A percentile compares a stretch with the other conserved stretches of the same genome.
Evolutionary conservation across 1,140 invertebrate species (phyloP).

Genomic region (Frieseomelitta varia): DNA sequence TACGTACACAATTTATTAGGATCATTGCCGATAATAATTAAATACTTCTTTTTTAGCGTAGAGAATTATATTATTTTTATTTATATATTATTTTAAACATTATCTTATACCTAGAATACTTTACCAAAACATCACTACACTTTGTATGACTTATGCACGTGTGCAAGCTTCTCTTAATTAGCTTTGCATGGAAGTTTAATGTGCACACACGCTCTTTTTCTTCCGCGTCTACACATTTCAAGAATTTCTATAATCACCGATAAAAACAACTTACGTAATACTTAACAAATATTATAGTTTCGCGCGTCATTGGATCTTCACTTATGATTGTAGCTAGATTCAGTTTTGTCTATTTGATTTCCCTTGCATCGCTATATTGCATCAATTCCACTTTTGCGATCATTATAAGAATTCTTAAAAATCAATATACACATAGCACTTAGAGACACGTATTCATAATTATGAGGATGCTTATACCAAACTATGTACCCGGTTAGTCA

Average conservation of each 20-base stretch:
- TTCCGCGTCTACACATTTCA: background rate
- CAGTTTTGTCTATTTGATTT: slow-evolving; percentile 24
- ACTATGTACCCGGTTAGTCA: slow-evolving; percentile 22
- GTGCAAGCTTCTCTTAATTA: slow-evolving; percentile 23
- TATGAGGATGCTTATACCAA: slow-evolving; percentile 31
- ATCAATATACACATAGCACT: slow-evolving; percentile 32
- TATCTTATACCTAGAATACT: slow-evolving; percentile 46
- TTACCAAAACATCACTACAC: slow-evolving; percentile 50
- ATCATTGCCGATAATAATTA: slow-evolving; percentile 52
- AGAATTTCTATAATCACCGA: slow-evolving; percentile 57
- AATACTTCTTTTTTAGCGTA: slow-evolving; percentile 40
- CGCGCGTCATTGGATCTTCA: slow-evolving; percentile 35
- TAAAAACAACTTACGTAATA: slow-evolving; percentile 71
- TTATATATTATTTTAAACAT: slow-evolving; percentile 36
- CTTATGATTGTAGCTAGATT: slow-evolving; percentile 34
- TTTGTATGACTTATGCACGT: slow-evolving; percentile 37
- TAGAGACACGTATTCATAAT: background rate
- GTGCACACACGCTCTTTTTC: background rate
- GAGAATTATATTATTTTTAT: slow-evolving; percentile 46
- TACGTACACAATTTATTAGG: slow-evolving; percentile 50
- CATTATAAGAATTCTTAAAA: slow-evolving; percentile 50
- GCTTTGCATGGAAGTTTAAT: slow-evolving; percentile 50
- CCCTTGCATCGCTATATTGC: slow-evolving; percentile 40
- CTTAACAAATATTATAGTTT: slow-evolving; percentile 62
- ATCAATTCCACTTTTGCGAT: slow-evolving; percentile 64